A percentile compares a stretch with the other conserved stretches of the same genome.
Conservation (phyloP, 2,797 vertebrate species). For the Acanthopagrus latus region DNA sequence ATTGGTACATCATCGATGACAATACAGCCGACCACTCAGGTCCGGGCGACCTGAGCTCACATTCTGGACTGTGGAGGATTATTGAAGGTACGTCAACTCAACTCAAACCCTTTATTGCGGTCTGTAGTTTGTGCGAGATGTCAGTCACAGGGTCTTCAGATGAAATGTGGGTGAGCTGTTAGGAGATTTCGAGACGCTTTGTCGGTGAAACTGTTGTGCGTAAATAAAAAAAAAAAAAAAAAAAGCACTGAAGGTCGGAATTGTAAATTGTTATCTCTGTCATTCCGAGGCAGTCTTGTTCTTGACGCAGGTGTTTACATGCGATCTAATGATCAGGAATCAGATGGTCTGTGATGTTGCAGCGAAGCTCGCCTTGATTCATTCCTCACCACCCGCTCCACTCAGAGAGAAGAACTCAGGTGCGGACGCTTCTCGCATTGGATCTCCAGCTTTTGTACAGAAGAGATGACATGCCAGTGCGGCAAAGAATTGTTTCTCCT, state of each 20-base stretch:
- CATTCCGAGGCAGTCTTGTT: no score
- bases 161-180: background rate
- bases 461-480: no score
- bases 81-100: slow-evolving; percentile 83
- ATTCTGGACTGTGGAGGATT: slow-evolving; percentile 88
- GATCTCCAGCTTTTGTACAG: background rate
- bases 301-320: background rate
- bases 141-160: background rate
- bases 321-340: background rate
- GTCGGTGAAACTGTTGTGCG: background rate
- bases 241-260: background rate
- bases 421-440: slow-evolving; percentile 5
- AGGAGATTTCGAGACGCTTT: background rate
- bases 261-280: background rate
- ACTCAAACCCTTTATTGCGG: background rate
- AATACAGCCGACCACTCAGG: slow-evolving; percentile 75
- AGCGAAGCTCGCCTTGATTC: background rate
- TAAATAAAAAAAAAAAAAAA: no score
- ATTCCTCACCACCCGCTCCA: background rate
- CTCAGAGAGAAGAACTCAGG: background rate
- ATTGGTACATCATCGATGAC: slow-evolving; percentile 89
- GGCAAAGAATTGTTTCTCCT: no score
- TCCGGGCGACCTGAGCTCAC: slow-evolving; percentile 82
- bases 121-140: background rate
- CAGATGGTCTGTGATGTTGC: background rate